Evolutionary conservation across 2,888 invertebrate species (phyloP).

Genomic region (Micoletzkya japonica): DNA sequence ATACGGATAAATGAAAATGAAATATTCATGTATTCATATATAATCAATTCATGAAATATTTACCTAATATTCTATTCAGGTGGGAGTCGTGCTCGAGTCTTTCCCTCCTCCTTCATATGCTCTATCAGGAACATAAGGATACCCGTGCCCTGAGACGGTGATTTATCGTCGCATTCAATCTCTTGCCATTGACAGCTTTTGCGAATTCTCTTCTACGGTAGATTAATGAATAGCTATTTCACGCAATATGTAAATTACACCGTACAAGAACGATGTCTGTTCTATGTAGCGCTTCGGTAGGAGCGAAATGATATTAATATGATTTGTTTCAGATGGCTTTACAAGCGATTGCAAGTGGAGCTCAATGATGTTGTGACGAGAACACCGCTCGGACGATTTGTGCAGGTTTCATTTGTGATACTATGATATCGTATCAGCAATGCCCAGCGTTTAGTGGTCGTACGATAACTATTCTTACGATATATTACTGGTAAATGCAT

Average conservation of each 20-base stretch:
- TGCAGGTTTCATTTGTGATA: constrained; percentile 34
- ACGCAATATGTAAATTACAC: no score
- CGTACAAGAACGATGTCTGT: no score
- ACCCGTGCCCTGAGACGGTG: constrained; percentile 56
- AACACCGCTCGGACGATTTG: constrained; percentile 52
- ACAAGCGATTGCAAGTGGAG: constrained; percentile 61
- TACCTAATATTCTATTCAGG: no score
- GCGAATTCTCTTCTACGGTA: background rate
- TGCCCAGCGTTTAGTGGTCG: background rate
- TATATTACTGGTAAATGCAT: background rate
- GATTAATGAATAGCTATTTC: no score
- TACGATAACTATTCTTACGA: background rate
- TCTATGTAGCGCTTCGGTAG: background rate
- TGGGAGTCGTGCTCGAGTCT: constrained; percentile 32
- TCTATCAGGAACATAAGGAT: constrained; percentile 62
- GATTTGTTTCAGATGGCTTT: constrained; percentile 57
- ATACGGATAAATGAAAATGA: no score
- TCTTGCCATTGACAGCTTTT: background rate
- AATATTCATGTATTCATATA: no score
- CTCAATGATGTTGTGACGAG: constrained; percentile 61
- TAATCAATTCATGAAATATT: background rate
- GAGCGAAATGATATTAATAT: background rate
- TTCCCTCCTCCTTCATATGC: constrained; percentile 55
- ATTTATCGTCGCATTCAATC: background rate
- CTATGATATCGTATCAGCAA: background rate